Base-by-base conservation (phyloP, 2,888 invertebrate genomes). In the Strigamia maritima region DNA sequence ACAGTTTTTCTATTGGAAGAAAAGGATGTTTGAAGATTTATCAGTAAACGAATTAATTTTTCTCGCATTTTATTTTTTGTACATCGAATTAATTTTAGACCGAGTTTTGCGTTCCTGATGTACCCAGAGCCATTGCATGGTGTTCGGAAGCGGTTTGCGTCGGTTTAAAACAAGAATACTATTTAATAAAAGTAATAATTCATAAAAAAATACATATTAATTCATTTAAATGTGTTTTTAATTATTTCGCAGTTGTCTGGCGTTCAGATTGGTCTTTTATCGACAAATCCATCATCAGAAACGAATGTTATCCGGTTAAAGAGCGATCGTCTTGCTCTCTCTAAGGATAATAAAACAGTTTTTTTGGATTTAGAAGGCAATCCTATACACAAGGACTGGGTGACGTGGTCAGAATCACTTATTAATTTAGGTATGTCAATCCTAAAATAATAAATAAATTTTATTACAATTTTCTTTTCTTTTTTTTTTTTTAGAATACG, bases 1-100 rank as follows among this genome's bases (percentile, higher is more conserved):
- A 19, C 93, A 95, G 84, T 87, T 97, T 19, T 97, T 93, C 86
- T 94, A 92, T 84, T 96, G 95, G 90, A 96, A 95, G 85, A 91
- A 92, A 83, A 91, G 93, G 83, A 90, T 91, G 82, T 95, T 96
- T 84, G 89, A 92, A 81, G 89, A 92, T 81, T 87, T 91, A 70
- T 19, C 35, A n/a, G 78, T 78, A 35, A 1, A 74, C 28, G 35
- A 22, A 40, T 40, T 35, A 40, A n/a, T 12, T 76, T 76, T 19
- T 76, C 6, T 16, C 7, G 8, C 10, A 2, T 44, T 22, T 38
- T n/a, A 40, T 22, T 38, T 40, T 19, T 76, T 2, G n/a, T n/a
- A n/a, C n/a, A n/a, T n/a, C n/a, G n/a, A n/a, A 14, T 22, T 35
- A 8, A 38, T 40, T 76, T 76, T 10, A 86, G 85, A 80, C 82